A percentile compares a stretch with the other conserved stretches of the same genome.
phyloP scores from a whole-genome alignment of 2,888 invertebrate species.

The Candidula unifasciata region DNA sequence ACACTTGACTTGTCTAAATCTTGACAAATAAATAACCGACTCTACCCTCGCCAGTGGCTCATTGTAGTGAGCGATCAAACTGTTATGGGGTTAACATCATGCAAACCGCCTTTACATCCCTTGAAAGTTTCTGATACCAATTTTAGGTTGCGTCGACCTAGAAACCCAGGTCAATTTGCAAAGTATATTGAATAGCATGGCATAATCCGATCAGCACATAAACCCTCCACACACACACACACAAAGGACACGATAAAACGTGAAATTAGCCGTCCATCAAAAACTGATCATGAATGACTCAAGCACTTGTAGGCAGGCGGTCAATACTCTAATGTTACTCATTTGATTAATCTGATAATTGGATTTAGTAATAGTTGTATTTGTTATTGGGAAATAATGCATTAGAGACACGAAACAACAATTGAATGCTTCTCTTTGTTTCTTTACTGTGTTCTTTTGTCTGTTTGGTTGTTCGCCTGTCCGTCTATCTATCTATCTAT shows the following conservation, averaged over 20 bases:
- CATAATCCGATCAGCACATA: too few relatives aligned
- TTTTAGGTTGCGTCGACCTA: too few relatives aligned
- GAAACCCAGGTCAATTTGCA: too few relatives aligned
- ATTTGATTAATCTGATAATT: neutral
- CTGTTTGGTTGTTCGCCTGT: neutral
- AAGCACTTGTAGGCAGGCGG: neutral
- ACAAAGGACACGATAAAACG: neutral
- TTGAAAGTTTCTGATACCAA: too few relatives aligned
- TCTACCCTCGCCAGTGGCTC: too few relatives aligned
- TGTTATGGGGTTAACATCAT: too few relatives aligned
- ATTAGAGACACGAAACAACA: neutral
- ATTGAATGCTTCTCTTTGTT: neutral
- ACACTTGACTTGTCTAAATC: too few relatives aligned
- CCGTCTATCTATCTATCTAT: constrained; percentile 14
- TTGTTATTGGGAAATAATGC: constrained; percentile 6
- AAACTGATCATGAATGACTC: neutral
- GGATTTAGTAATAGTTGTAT: constrained; percentile 15
- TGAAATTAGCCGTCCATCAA: neutral
- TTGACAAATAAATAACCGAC: too few relatives aligned
- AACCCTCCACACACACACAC: too few relatives aligned
- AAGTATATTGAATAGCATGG: too few relatives aligned
- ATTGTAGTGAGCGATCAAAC: too few relatives aligned
- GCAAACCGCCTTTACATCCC: too few relatives aligned
- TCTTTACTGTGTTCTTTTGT: neutral
- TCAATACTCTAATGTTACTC: neutral